phyloP scores from a whole-genome alignment of 2,797 vertebrate genomes.

The Pempheris klunzingeri region DNA sequence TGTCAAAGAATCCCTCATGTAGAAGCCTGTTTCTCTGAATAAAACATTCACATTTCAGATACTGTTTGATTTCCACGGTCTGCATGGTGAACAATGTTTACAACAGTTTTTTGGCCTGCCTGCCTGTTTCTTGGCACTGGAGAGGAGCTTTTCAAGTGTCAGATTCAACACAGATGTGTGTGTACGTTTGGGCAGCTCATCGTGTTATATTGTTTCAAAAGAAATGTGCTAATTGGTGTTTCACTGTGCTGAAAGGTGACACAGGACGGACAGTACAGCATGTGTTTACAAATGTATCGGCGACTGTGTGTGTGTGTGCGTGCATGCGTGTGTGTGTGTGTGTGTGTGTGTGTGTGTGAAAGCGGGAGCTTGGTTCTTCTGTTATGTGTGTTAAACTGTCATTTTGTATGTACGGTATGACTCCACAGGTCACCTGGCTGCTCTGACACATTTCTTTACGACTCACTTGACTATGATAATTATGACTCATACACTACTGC shows the following conservation, averaged over 20 bases:
- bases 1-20: slow-evolving; percentile 2
- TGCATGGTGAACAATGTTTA: slow-evolving; percentile 50
- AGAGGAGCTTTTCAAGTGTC: slow-evolving; percentile 4
- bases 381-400: slow-evolving; percentile 22
- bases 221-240: slow-evolving; percentile 7
- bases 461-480: slow-evolving; percentile 57
- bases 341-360: slow-evolving; percentile 7
- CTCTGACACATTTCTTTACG: slow-evolving; percentile 63
- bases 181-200: slow-evolving; percentile 5
- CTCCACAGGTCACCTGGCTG: slow-evolving; percentile 59
- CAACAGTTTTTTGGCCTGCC: slow-evolving; percentile 15
- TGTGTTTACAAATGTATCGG: slow-evolving; percentile 15
- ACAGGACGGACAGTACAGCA: background rate
- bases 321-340: slow-evolving; percentile 8
- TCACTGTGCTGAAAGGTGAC: slow-evolving; percentile 25
- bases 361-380: slow-evolving; percentile 23
- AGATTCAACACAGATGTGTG: slow-evolving; percentile 3
- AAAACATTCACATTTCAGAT: slow-evolving; percentile 29
- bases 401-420: slow-evolving; percentile 43
- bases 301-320: slow-evolving; percentile 32
- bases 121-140: slow-evolving; percentile 8
- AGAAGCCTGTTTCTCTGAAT: slow-evolving; percentile 22
- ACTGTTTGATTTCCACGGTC: slow-evolving; percentile 36
- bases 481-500: no score
- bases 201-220: background rate